A percentile compares a stretch with the other conserved stretches of the same genome.
phyloP scores from a whole-genome alignment of 2,888 invertebrate genomes.

The Corbicula japonica region DNA sequence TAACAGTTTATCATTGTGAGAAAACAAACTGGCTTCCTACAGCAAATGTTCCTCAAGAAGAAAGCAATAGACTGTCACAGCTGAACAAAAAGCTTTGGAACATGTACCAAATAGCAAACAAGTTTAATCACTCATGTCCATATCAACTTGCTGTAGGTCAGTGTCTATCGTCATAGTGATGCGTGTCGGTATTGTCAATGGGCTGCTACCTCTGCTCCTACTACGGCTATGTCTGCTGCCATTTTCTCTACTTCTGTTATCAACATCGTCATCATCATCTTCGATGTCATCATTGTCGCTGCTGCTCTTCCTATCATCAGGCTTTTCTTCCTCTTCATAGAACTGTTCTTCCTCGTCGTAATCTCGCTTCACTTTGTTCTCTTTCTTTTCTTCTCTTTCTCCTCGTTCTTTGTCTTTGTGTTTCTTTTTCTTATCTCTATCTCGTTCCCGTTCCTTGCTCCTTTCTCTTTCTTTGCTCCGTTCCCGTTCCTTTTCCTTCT shows the following conservation, averaged over 20 bases:
- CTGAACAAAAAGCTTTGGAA: no score
- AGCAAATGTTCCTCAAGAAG: no score
- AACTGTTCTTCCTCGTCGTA: constrained; percentile 81
- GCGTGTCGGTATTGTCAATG: constrained; percentile 58
- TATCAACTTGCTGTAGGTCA: constrained; percentile 78
- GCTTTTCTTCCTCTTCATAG: constrained; percentile 65
- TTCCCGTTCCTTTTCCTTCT: constrained; percentile 67
- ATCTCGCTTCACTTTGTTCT: constrained; percentile 71
- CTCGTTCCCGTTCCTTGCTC: constrained; percentile 66
- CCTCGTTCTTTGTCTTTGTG: constrained; percentile 69
- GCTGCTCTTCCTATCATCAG: constrained; percentile 38
- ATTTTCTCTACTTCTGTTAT: constrained; percentile 10
- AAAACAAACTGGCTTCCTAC: no score
- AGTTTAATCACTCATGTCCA: constrained; percentile 80
- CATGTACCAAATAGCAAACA: not conserved
- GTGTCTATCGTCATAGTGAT: constrained; percentile 57
- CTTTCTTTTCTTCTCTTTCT: constrained; percentile 60
- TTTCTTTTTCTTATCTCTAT: constrained; percentile 67
- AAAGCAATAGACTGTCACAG: no score
- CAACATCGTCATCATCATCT: constrained; percentile 23
- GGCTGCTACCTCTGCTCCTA: constrained; percentile 31
- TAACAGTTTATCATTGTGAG: no score
- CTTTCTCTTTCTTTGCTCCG: constrained; percentile 59
- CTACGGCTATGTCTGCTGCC: constrained; percentile 9
- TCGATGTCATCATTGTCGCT: constrained; percentile 31